These are phyloP conservation scores for Tinamus major DNA, from an alignment of 2,797 vertebrate genomes.

Conservation along the genomic window DNA sequence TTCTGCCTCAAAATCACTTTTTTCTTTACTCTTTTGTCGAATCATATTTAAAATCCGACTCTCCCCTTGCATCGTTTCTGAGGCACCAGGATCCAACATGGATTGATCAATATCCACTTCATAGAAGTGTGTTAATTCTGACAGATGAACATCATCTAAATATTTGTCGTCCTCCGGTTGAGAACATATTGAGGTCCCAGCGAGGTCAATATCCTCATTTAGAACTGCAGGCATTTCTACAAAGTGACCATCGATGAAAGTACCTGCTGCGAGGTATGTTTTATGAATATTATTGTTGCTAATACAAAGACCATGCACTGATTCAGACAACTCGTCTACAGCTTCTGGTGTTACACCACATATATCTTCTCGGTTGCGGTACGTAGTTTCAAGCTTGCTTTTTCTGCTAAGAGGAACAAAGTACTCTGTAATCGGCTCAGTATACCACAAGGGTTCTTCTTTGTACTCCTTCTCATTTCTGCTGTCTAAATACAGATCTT, in stretches of 20 bases:
- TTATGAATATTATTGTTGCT: slow-evolving; percentile 89
- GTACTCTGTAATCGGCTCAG: slow-evolving; percentile 96
- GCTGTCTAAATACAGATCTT: slow-evolving; percentile 84
- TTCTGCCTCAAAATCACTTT: slow-evolving; percentile 94
- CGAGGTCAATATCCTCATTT: slow-evolving; percentile 89
- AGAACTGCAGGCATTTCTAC: slow-evolving; percentile 94
- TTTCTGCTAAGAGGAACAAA: slow-evolving; percentile 92
- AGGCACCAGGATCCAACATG: slow-evolving; percentile 99
- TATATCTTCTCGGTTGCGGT: slow-evolving; percentile 87
- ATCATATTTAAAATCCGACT: slow-evolving; percentile 99
- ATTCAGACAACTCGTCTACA: slow-evolving; percentile 88
- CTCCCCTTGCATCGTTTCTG: slow-evolving; percentile 95
- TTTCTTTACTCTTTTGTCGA: slow-evolving; percentile 96
- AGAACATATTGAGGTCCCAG: slow-evolving; percentile 93
- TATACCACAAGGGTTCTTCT: slow-evolving; percentile 99
- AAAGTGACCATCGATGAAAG: slow-evolving; percentile 98
- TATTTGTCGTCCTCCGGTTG: slow-evolving; percentile 92
- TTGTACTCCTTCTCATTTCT: slow-evolving; percentile 92
- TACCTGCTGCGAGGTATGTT: slow-evolving; percentile 95
- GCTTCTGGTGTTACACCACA: slow-evolving; percentile 82
- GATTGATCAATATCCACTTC: slow-evolving; percentile 99
- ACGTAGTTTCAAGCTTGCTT: slow-evolving; percentile 98
- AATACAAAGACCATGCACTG: slow-evolving; percentile 92
- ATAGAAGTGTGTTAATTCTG: slow-evolving; percentile 99
- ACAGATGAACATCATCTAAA: slow-evolving; percentile 99